phyloP scores from a whole-genome alignment of 2,888 invertebrate genomes.

The Tachystola acroxantha region DNA sequence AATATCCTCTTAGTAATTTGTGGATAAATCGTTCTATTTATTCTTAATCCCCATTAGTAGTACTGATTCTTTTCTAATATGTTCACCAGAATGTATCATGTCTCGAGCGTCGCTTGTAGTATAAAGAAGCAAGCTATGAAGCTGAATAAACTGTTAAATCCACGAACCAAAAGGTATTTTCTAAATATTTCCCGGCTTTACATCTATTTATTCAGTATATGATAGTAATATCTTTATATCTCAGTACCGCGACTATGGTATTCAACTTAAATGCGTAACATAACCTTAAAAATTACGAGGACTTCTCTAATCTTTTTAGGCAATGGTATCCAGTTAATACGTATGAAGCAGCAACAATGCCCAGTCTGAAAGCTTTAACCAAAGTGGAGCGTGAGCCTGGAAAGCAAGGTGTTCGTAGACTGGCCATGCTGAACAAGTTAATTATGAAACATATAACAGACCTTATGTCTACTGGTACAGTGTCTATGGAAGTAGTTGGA shows the following conservation, averaged over 20 bases:
- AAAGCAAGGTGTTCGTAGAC: slow-evolving; percentile 76
- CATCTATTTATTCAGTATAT: not conserved
- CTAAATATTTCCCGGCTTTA: too few relatives aligned
- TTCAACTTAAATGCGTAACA: too few relatives aligned
- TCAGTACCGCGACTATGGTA: too few relatives aligned
- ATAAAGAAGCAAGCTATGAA: slow-evolving; percentile 58
- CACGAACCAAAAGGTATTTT: slow-evolving; percentile 48
- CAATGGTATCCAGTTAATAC: slow-evolving; percentile 47
- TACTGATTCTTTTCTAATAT: slow-evolving; percentile 18
- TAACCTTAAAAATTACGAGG: too few relatives aligned
- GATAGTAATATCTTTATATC: too few relatives aligned
- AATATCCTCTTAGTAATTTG: too few relatives aligned
- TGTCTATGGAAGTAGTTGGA: slow-evolving; percentile 79
- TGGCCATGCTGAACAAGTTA: slow-evolving; percentile 85
- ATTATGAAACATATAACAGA: slow-evolving; percentile 91
- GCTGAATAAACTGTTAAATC: slow-evolving; percentile 63
- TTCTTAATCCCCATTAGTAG: too few relatives aligned
- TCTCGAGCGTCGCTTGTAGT: slow-evolving; percentile 35
- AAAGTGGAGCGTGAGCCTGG: slow-evolving; percentile 69
- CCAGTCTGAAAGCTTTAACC: slow-evolving; percentile 54
- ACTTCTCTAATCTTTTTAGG: slow-evolving; percentile 39
- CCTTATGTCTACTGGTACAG: slow-evolving; percentile 85
- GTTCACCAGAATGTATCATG: slow-evolving; percentile 49
- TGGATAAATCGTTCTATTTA: too few relatives aligned
- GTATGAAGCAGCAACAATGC: slow-evolving; percentile 34